These are phyloP conservation scores for Chiroxiphia lanceolata DNA, from an alignment of 2,797 vertebrate genomes.

Conservation along the genomic window DNA sequence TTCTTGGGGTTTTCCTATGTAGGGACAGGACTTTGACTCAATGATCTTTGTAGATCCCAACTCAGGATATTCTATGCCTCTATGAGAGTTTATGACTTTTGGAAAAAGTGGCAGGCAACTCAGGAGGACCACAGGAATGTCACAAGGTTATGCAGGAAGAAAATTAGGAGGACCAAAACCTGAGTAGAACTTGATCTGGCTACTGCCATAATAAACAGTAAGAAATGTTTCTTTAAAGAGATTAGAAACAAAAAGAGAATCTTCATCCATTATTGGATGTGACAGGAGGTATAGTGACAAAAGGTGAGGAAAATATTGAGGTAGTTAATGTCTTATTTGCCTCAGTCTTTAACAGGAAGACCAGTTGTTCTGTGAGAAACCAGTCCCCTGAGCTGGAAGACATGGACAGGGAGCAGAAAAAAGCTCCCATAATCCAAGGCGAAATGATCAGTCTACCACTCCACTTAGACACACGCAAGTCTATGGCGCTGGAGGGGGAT, in stretches of 20 bases:
- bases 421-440: background rate
- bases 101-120: background rate
- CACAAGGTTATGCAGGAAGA: background rate
- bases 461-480: background rate
- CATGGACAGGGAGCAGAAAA: background rate
- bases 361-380: background rate
- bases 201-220: background rate
- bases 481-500: fast-evolving
- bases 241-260: background rate
- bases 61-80: background rate
- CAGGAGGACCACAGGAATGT: background rate
- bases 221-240: background rate
- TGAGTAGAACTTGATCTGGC: background rate
- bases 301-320: background rate
- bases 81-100: background rate
- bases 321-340: background rate
- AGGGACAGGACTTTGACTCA: background rate
- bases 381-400: background rate
- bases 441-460: background rate
- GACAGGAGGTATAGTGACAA: background rate
- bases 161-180: background rate
- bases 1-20: background rate
- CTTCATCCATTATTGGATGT: background rate
- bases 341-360: background rate
- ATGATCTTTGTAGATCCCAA: background rate